phyloP scores from a whole-genome alignment of 2,113 vertebrate species.

The Cyanoramphus novaezelandiae region DNA sequence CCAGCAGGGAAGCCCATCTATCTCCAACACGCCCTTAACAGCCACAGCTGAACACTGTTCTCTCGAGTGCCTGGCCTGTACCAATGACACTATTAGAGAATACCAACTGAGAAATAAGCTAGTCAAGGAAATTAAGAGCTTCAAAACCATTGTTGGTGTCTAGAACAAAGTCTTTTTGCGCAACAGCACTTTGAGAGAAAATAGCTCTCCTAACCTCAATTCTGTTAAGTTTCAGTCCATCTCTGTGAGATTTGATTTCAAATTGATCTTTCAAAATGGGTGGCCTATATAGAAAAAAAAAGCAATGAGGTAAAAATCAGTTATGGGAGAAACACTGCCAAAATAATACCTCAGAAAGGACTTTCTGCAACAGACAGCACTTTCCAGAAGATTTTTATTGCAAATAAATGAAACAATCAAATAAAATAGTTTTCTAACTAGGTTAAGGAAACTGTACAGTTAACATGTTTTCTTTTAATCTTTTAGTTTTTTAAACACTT shows the following conservation, averaged over 20 bases:
- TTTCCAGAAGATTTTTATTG: not conserved
- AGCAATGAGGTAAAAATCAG: not conserved
- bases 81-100: not conserved
- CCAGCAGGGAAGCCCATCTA: not conserved
- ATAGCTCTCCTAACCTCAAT: not conserved
- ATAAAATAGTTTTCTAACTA: not conserved
- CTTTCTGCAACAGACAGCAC: not conserved
- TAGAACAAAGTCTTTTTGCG: not conserved
- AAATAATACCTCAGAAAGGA: not conserved
- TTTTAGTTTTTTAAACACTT: not conserved
- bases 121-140: not conserved
- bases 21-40: not conserved
- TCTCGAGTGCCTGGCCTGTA: not conserved
- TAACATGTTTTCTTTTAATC: not conserved
- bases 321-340: not conserved
- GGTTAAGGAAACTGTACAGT: not conserved
- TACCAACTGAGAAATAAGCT: not conserved
- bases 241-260: slow-evolving; percentile 24
- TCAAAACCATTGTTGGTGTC: not conserved
- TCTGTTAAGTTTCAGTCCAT: not conserved
- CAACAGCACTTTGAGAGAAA: not conserved
- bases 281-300: not conserved
- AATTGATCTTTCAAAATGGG: slow-evolving; percentile 9
- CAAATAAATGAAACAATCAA: not conserved
- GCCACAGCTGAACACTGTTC: not conserved